Percentiles rank a stretch among this genome's conserved stretches.
These are phyloP conservation scores for Anolis carolinensis DNA, from an alignment of 2,113 vertebrate genomes.

Conservation along the genomic window DNA sequence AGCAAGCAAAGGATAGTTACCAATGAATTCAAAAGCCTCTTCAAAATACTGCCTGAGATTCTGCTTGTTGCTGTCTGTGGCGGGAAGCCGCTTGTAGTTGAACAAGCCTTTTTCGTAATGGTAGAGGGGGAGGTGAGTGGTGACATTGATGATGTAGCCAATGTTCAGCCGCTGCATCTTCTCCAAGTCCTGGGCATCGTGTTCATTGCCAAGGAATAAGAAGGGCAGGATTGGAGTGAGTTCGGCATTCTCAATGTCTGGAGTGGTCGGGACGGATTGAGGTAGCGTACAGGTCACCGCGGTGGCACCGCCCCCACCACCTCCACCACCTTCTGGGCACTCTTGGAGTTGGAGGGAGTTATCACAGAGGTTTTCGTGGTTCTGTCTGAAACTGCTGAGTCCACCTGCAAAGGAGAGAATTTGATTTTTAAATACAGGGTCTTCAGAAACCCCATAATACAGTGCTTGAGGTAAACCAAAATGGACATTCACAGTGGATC, in stretches of 20 bases:
- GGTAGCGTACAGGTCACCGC: conserved; percentile 85
- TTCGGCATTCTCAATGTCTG: conserved; percentile 96
- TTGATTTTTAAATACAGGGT: conserved; percentile 12
- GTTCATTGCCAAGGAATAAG: conserved; percentile 95
- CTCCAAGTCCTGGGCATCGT: conserved; percentile 91
- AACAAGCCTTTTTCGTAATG: conserved; percentile 93
- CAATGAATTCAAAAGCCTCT: conserved; percentile 98
- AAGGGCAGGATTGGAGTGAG: conserved; percentile 95
- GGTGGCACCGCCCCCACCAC: conserved; percentile 79
- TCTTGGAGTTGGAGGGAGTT: conserved; percentile 95
- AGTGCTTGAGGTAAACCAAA: neutral
- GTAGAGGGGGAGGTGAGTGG: conserved; percentile 96
- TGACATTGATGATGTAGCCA: conserved; percentile 93
- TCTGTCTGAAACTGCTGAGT: conserved; percentile 92
- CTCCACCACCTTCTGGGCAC: conserved; percentile 82
- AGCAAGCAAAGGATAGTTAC: conserved; percentile 73
- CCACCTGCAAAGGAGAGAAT: conserved; percentile 79
- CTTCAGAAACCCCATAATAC: conserved; percentile 35
- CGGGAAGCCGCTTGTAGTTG: conserved; percentile 94
- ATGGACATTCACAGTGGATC: rapidly evolving
- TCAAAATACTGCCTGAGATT: conserved; percentile 99
- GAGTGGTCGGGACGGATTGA: conserved; percentile 91
- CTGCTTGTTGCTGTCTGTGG: conserved; percentile 99
- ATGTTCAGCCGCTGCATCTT: conserved; percentile 92
- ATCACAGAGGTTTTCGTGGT: conserved; percentile 94